Evolutionary conservation across 2,113 vertebrate species (phyloP), one percentile per base, ranked within the genome.

Genomic region (Callospermophilus lateralis): DNA sequence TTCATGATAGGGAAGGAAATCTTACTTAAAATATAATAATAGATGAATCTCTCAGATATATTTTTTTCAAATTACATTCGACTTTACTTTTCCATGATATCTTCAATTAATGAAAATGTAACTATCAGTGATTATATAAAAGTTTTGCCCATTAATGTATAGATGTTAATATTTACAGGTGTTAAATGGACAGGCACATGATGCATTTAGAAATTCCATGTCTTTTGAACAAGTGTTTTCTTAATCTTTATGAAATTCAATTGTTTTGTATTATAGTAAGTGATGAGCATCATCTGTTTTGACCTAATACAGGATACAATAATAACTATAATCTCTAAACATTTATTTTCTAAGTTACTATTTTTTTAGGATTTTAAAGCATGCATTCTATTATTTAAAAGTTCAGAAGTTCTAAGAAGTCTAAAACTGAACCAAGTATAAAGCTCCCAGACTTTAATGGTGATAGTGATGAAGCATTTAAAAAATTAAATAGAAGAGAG

Each of bases 191-290:
- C 42, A 92, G 5, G 2, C 6, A 30, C 7, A 4, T 34, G 4
- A 63, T 80, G 61, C 76, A 51, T 72, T 93, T 74, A 76, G 51
- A 19, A 92, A 53, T 37, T 76, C 4, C 9, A 8, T 30, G 8
- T 68, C 22, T 76, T 83, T 85, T 83, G 12, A 95, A 20, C 55
- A 76, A 53, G 37, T 90, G 0, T 63, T 83, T 86, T 89, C 65
- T 68, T 89, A 78, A 87, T 63, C 37, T 94, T 87, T 78, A 42
- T 67, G 8, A 81, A 93, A 61, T 89, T 78, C 51, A 65, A 6
- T 3, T 73, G 61, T 53, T 8, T 76, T 28, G 74, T 70, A 11
- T 84, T 53, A 37, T 72, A 89, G 45, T 85, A 90, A 84, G 39
- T 6, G 34, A n/a, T n/a, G n/a, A n/a, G n/a, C n/a, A n/a, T 63